A percentile compares a stretch with the other conserved stretches of the same genome.
Conservation (phyloP, 1,140 invertebrate species). For the Eriosoma lanigerum region DNA sequence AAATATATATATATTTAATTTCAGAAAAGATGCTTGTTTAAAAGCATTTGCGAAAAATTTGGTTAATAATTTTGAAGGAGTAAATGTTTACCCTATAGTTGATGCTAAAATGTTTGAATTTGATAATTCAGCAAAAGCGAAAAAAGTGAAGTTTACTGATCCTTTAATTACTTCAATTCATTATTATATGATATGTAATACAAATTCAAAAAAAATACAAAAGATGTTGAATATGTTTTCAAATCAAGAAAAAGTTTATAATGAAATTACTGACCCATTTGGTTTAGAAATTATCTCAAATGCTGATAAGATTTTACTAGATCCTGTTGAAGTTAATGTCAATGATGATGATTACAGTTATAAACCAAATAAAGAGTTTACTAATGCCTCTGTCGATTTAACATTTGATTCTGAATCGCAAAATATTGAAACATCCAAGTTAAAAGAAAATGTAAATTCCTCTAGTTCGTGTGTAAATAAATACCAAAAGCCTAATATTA, state of each 20-base stretch:
- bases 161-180: constrained; percentile 3
- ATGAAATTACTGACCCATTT: neutral
- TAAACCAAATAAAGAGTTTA: neutral
- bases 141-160: constrained; percentile 17
- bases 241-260: neutral
- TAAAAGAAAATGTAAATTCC: neutral
- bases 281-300: neutral
- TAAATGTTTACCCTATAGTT: neutral
- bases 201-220: no score
- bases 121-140: neutral
- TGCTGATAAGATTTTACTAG: neutral
- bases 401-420: no score
- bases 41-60: neutral
- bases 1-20: neutral
- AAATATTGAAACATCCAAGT: neutral
- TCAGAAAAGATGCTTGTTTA: neutral
- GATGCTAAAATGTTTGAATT: neutral
- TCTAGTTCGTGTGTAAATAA: neutral
- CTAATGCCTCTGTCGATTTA: no score
- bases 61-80: no score
- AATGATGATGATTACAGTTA: neutral
- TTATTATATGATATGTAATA: neutral
- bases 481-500: neutral
- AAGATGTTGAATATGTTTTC: neutral
- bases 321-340: neutral